Percentiles rank a stretch among this genome's conserved stretches.
Conservation (phyloP, 2,888 invertebrate genomes). For the Linnaemya vulpina region DNA sequence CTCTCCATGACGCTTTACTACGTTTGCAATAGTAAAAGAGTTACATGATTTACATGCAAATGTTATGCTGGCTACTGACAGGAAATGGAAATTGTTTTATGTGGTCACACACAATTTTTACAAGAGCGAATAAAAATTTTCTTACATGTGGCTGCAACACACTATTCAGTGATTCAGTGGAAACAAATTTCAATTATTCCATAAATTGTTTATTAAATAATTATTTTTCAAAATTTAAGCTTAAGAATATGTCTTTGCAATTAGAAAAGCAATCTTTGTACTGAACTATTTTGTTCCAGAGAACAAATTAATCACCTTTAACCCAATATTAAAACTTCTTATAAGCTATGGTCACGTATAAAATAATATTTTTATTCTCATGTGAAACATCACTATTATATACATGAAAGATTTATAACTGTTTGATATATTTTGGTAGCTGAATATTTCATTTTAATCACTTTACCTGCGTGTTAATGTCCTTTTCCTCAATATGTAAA, state of each 20-base stretch:
- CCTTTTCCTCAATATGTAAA: not conserved
- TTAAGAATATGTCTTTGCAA: too few species aligned
- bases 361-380: too few species aligned
- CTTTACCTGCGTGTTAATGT: not conserved
- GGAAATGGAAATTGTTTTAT: slow-evolving; percentile 63
- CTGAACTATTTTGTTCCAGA: too few species aligned
- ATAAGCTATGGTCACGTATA: too few species aligned
- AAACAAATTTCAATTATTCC: not conserved
- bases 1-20: not conserved
- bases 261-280: too few species aligned
- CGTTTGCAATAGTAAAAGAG: not conserved
- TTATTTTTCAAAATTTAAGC: too few species aligned
- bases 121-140: not conserved
- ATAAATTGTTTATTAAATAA: not conserved
- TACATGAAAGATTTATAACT: too few species aligned
- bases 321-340: too few species aligned
- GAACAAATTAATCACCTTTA: too few species aligned
- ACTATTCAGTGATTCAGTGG: not conserved
- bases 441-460: too few species aligned
- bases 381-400: too few species aligned
- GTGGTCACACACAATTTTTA: slow-evolving; percentile 35
- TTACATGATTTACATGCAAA: slow-evolving; percentile 2
- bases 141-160: not conserved
- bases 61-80: slow-evolving; percentile 38
- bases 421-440: too few species aligned